These are phyloP conservation scores for Ametastegia equiseti DNA, from an alignment of 2,888 invertebrate genomes.

Conservation along the genomic window DNA sequence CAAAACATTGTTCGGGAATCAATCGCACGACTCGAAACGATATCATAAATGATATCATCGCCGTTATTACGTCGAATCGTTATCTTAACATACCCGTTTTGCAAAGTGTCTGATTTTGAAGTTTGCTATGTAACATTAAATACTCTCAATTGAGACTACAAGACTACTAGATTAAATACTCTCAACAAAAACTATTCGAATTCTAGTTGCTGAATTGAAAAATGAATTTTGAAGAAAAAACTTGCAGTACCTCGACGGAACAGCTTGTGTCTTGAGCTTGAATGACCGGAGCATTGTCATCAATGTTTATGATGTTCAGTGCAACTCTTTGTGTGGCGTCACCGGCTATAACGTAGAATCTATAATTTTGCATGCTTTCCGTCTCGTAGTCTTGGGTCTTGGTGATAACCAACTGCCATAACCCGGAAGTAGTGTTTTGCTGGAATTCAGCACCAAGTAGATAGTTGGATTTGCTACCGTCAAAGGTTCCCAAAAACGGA, in stretches of 20 bases:
- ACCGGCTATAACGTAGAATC: slow-evolving; percentile 72
- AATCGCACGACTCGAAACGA: neutral
- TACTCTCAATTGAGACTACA: no score
- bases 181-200: no score
- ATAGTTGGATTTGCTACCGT: slow-evolving; percentile 52
- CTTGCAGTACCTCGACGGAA: slow-evolving; percentile 73
- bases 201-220: no score
- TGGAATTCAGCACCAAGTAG: slow-evolving; percentile 56
- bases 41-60: slow-evolving; percentile 17
- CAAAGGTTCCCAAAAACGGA: slow-evolving; percentile 52
- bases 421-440: neutral
- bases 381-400: slow-evolving; percentile 79
- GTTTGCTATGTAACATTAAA: no score
- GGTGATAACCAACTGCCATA: slow-evolving; percentile 65
- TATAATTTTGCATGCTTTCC: slow-evolving; percentile 75
- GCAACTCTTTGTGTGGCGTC: slow-evolving; percentile 69
- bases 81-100: no score
- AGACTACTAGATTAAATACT: no score
- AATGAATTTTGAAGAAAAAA: neutral
- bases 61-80: neutral
- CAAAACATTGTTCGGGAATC: neutral
- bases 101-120: no score
- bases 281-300: slow-evolving; percentile 78
- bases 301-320: slow-evolving; percentile 77
- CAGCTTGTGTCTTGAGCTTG: slow-evolving; percentile 75